Percentiles rank a stretch among this genome's conserved stretches.
Conservation (phyloP, 1,140 invertebrate genomes). For the Drosophila quadrilineata region DNA sequence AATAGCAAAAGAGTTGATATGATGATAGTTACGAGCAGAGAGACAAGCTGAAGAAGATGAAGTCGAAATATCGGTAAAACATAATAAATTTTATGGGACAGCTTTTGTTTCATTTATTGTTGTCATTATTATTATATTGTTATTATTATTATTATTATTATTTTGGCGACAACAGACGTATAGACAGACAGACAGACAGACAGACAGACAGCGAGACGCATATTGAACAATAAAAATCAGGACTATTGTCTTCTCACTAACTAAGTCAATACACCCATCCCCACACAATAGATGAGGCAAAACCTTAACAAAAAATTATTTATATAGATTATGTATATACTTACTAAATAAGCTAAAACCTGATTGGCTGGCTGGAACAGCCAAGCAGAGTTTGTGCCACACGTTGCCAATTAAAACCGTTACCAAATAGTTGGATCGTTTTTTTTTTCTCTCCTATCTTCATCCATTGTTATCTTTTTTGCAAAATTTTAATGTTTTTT, state of each 20-base stretch:
- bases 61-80: constrained; percentile 21
- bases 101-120: constrained; percentile 68
- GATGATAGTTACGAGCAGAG: not conserved
- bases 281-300: constrained; percentile 31
- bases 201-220: too few species aligned
- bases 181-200: too few species aligned
- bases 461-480: too few species aligned
- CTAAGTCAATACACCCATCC: constrained; percentile 59
- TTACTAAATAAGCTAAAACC: not conserved
- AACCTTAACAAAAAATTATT: not conserved
- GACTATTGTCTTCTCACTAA: constrained; percentile 68
- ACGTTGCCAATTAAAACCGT: constrained; percentile 63
- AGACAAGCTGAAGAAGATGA: not conserved
- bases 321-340: too few species aligned
- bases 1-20: too few species aligned
- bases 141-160: constrained; percentile 56
- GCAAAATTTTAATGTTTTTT: constrained; percentile 38
- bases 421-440: constrained; percentile 52
- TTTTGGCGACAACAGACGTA: too few species aligned
- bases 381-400: constrained; percentile 30
- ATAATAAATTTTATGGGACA: constrained; percentile 70
- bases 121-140: constrained; percentile 69
- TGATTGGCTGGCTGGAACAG: too few species aligned
- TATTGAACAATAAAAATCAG: constrained; percentile 62
- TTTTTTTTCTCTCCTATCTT: too few species aligned